Base-by-base conservation (phyloP, 2,113 vertebrate genomes). In the Alces alces region DNA sequence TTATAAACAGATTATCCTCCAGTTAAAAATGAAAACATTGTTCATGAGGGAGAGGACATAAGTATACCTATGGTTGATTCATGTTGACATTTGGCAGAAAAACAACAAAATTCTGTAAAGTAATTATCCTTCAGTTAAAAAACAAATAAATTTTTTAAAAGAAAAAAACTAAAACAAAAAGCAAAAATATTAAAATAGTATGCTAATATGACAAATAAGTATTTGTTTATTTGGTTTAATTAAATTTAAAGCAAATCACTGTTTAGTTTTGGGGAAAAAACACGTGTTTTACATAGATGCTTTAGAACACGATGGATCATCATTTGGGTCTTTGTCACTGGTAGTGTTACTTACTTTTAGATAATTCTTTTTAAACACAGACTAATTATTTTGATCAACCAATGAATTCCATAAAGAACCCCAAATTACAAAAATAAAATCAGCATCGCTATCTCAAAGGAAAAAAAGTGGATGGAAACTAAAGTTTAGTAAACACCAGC, bases 271-370 rank as follows among this genome's bases (percentile, higher is more conserved):
- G n/a, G 52, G 64, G 10, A 6, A 82, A 89, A 70, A 76, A 16
- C 2, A 73, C 2, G 6, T 39, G 36, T 25, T 73, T 73, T 30
- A 57, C 4, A 27, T 25, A 60, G 11, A 43, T 76, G 9, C 0
- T 86, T 91, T 85, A 91, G 33, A 70, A 96, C 10, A 43, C 50
- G 33, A 61, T 27, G 30, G 19, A 73, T 6, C 43, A 91, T 33
- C 76, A 60, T 86, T 79, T 88, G 83, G 9, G 19, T 64, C 23
- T 61, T 91, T 95, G 13, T 86, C 17, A 96, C 25, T 83, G 14
- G 86, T 79, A 83, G 47, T 95, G 30, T 78, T 66, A 87, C 45
- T 94, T 76, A 82, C n/a, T 96, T 88, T 87, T 66, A 96, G 25
- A 96, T 30, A 84, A 87, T 87, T 97, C 36, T 55, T 60, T 91